Conservation (phyloP, 2,113 vertebrate genomes). For the rabbit (Oryctolagus cuniculus) region mOryCun1.1 NC_091453.1:10492001-10492500, state of each 20-base stretch:
- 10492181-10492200: background rate
- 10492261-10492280: conserved; percentile 4
- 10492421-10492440: too few relatives aligned
- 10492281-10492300: background rate
- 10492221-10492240: conserved; percentile 32
- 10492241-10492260: background rate
- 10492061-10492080: conserved; percentile 13
- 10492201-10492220: background rate
- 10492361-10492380: background rate
- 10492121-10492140: background rate
- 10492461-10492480: too few relatives aligned
- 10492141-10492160: background rate
- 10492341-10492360: background rate
- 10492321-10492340: background rate
- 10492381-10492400: too few relatives aligned
- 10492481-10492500: too few relatives aligned
- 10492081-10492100: background rate
- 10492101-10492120: background rate
- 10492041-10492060: background rate
- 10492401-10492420: too few relatives aligned
- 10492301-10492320: background rate
- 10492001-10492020: conserved; percentile 29
- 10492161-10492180: background rate
- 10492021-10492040: conserved; percentile 11
- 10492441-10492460: too few relatives aligned